A percentile compares a stretch with the other conserved stretches of the same genome.
These are phyloP conservation scores for Coluber constrictor DNA, from an alignment of 2,797 vertebrate genomes.

Conservation along the genomic window DNA sequence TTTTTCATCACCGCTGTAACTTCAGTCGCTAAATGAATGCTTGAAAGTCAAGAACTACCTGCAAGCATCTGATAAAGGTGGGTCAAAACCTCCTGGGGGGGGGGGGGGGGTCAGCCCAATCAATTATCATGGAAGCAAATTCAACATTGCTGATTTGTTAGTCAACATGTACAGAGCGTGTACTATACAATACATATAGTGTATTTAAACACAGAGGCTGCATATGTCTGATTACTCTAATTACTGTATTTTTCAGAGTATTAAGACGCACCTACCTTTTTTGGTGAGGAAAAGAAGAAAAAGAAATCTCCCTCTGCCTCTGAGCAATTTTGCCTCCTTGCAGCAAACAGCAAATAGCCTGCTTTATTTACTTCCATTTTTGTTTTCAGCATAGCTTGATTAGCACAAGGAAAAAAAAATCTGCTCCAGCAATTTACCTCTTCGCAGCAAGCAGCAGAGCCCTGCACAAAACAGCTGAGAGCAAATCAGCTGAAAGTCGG, in stretches of 20 bases:
- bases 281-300: too few species aligned
- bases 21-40: not conserved
- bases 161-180: not conserved
- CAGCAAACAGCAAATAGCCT: too few species aligned
- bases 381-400: too few species aligned
- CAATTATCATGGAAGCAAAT: not conserved
- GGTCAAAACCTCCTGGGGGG: not conserved
- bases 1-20: not conserved
- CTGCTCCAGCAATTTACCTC: too few species aligned
- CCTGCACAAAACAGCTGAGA: too few species aligned
- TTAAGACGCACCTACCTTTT: too few species aligned
- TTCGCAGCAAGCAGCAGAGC: too few species aligned
- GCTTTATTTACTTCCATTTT: too few species aligned
- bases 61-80: not conserved
- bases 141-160: not conserved
- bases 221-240: not conserved
- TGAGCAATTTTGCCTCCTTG: too few species aligned
- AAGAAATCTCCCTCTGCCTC: too few species aligned
- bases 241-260: not conserved
- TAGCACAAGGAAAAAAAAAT: too few species aligned
- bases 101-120: not conserved
- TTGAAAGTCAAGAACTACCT: not conserved
- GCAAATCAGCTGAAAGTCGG: too few species aligned
- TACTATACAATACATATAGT: not conserved
- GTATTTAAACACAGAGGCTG: not conserved